Percentiles rank a stretch among this genome's conserved stretches.
These are phyloP conservation scores for Magallana angulata DNA, from an alignment of 1,140 invertebrate species.

Conservation along the genomic window DNA sequence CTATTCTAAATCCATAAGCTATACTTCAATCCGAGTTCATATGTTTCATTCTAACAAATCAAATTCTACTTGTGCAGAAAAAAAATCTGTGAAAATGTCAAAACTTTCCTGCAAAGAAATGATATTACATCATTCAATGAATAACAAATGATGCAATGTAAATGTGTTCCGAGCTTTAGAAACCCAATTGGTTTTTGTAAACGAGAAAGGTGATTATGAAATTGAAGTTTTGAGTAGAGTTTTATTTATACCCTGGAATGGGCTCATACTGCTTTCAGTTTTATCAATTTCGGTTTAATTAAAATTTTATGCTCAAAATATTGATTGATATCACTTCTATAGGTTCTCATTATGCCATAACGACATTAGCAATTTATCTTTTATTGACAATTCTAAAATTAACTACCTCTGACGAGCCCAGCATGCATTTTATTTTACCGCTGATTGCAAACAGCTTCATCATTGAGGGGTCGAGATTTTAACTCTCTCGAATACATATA, in stretches of 20 bases:
- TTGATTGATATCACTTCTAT: not conserved
- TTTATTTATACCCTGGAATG: not conserved
- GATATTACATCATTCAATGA: too few species aligned
- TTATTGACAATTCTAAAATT: slow-evolving; percentile 3
- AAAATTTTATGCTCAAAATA: not conserved
- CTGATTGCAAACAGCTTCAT: not conserved
- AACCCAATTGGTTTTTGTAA: too few species aligned
- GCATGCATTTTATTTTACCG: not conserved
- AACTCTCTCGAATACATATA: not conserved
- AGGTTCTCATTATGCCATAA: not conserved
- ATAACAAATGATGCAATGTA: too few species aligned
- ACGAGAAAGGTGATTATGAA: too few species aligned
- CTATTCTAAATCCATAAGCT: too few species aligned
- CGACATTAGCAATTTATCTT: not conserved
- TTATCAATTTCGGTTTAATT: not conserved
- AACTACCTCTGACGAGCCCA: not conserved
- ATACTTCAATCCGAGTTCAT: too few species aligned
- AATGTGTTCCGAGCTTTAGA: too few species aligned
- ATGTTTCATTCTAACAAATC: too few species aligned
- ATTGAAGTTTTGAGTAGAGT: not conserved
- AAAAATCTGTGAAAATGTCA: too few species aligned
- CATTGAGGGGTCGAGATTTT: not conserved
- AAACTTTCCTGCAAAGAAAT: too few species aligned
- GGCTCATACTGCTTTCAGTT: slow-evolving; percentile 12
- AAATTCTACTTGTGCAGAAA: too few species aligned